Evolutionary conservation across 2,113 vertebrate genomes (phyloP).

Genomic region (Austrofundulus limnaeus): DNA sequence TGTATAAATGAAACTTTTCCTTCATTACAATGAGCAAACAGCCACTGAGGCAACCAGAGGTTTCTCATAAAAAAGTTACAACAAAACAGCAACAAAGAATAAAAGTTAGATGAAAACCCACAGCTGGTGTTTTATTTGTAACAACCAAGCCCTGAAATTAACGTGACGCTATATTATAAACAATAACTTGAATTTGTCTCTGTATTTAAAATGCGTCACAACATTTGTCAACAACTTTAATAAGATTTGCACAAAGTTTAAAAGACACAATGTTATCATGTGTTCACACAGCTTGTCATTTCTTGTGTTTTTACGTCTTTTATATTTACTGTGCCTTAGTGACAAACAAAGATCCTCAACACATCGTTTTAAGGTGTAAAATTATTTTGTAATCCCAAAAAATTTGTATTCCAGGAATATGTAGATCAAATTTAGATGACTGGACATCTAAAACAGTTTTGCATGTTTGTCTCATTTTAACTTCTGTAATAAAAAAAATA

Average conservation of each 20-base stretch:
- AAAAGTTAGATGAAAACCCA: no score
- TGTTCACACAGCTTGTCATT: no score
- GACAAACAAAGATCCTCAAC: slow-evolving; percentile 12
- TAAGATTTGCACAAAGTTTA: background rate
- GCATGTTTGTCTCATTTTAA: slow-evolving; percentile 14
- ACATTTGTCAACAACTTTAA: background rate
- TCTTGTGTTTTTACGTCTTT: slow-evolving; percentile 8
- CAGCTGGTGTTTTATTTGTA: no score
- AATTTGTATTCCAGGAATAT: slow-evolving; percentile 72
- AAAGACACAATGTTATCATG: background rate
- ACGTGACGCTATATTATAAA: no score
- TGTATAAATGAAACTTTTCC: no score
- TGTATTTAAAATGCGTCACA: background rate
- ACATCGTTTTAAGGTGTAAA: slow-evolving; percentile 68
- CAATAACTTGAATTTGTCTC: no score
- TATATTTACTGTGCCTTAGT: slow-evolving; percentile 26
- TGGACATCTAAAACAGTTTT: slow-evolving; percentile 34
- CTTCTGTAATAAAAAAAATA: slow-evolving; percentile 4
- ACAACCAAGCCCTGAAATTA: no score
- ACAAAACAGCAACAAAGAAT: no score
- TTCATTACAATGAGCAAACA: no score
- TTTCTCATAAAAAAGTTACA: no score
- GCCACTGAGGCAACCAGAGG: no score
- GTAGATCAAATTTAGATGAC: slow-evolving; percentile 27
- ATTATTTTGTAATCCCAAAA: slow-evolving; percentile 47